Percentiles rank a stretch among this genome's conserved stretches.
Evolutionary conservation across 2,888 invertebrate species (phyloP).

Genomic region (Drosophila colorata): DNA sequence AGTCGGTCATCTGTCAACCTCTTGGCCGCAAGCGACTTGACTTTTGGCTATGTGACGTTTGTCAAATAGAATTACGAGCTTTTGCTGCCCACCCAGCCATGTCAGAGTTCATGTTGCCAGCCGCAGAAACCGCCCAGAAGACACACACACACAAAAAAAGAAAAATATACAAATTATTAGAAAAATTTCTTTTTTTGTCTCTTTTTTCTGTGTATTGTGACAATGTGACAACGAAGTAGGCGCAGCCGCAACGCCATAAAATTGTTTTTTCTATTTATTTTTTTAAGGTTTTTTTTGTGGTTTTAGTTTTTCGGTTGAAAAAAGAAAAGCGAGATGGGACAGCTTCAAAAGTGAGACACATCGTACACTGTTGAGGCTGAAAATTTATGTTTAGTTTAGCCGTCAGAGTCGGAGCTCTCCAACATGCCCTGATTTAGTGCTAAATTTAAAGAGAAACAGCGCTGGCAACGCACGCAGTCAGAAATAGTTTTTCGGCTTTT

Average conservation of each 20-base stretch:
- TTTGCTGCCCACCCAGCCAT: constrained; percentile 44
- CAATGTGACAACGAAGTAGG: constrained; percentile 63
- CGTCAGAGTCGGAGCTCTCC: constrained; percentile 54
- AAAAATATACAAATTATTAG: constrained; percentile 61
- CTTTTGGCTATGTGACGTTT: constrained; percentile 35
- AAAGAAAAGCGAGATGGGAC: constrained; percentile 23
- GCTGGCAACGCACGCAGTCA: constrained; percentile 19
- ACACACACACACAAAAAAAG: constrained; percentile 6
- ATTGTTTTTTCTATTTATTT: constrained; percentile 19
- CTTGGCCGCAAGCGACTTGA: constrained; percentile 18
- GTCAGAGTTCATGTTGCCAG: constrained; percentile 73
- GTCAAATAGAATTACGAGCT: constrained; percentile 68
- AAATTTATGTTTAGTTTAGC: constrained; percentile 72
- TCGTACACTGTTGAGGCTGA: constrained; percentile 54
- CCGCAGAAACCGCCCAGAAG: constrained; percentile 57
- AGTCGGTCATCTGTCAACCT: constrained; percentile 48
- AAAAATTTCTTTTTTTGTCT: constrained; percentile 50
- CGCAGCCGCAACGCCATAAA: constrained; percentile 64
- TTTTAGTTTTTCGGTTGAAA: constrained; percentile 15
- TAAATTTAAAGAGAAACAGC: constrained; percentile 70
- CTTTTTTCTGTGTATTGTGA: constrained; percentile 42
- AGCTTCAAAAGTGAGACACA: constrained; percentile 68
- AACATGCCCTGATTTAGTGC: constrained; percentile 81
- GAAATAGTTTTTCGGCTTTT: constrained; percentile 48
- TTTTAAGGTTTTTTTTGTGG: background rate